Evolutionary conservation across 2,888 invertebrate species (phyloP), one percentile per base, ranked within the genome.

Genomic region (Stomorhina lunata): DNA sequence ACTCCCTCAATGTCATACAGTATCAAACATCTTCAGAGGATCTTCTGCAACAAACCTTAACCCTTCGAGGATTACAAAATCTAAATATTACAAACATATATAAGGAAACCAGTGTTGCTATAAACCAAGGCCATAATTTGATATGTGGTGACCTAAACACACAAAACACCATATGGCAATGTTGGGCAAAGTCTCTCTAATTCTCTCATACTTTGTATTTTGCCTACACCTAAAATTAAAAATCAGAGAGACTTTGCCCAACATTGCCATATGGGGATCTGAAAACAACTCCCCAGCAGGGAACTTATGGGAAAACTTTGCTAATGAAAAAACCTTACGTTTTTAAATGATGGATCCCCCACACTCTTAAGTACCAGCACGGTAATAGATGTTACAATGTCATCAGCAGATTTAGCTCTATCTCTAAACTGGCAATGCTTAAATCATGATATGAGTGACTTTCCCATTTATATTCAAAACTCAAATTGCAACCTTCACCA

Each of bases 321-420:
- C 59, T 10, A 34, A 79, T 2, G 40, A 59, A 48, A 43, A 25
- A 48, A 22, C 22, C 17, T 34, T 0, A 57, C 48, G 3, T 15
- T 73, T 37, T 75, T 75, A 45, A 80, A 75, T 20, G 68, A 73
- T 45, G 69, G 69, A 6, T 69, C 69, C 2, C 61, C 68, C 9
- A 80, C 69, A 22, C 57, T 75, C 2, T 27, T 69, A 2, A 75
- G 32, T 32, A 81, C 76, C 3, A 57, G 53, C 12, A 80, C 73
- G 15, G 34, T 63, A 15, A 59, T 80, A 45, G 75, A 80, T 22
- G 69, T 75, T 5, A 22, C 59, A 15, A 63, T 66, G 72, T 40
- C 59, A 12, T 9, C 29, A 37, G 4, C 40, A 12, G 68, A 73
- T 17, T 34, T 80, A 25, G 61, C 61, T 2, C 0, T 25, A 12